Conservation (phyloP, 2,888 invertebrate genomes). For the Euphydryas editha region DNA sequence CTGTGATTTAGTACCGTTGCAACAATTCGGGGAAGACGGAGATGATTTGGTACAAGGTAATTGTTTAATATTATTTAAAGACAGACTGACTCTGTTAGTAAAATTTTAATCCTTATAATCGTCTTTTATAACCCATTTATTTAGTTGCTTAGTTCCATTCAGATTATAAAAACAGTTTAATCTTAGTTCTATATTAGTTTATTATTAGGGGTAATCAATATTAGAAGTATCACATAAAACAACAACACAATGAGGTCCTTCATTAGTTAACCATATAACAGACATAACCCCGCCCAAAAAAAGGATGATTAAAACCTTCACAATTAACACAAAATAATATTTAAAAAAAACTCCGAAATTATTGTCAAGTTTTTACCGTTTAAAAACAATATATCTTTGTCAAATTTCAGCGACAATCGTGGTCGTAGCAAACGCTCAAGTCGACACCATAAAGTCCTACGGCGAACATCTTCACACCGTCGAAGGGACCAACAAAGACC, state of each 20-base stretch:
- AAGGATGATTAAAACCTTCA: background rate
- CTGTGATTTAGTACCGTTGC: constrained; percentile 89
- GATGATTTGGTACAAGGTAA: constrained; percentile 88
- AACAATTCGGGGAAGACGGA: constrained; percentile 85
- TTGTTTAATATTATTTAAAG: no score
- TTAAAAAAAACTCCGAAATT: background rate
- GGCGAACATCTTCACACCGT: constrained; percentile 84
- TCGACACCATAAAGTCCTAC: constrained; percentile 89
- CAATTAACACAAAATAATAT: background rate
- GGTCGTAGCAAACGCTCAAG: constrained; percentile 88
- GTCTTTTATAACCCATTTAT: no score
- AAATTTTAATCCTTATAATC: no score
- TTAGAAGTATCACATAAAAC: no score
- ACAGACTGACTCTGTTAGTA: no score
- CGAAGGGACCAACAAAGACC: constrained; percentile 73
- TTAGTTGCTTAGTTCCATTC: no score
- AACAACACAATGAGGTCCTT: no score
- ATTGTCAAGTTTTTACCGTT: background rate
- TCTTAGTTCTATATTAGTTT: no score
- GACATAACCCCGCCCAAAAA: no score
- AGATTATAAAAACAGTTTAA: no score
- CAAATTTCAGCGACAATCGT: constrained; percentile 88
- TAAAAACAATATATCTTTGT: background rate
- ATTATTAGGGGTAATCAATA: no score
- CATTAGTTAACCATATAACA: no score